Conservation (phyloP, 2,888 invertebrate species). For the Parnassius apollo region DNA sequence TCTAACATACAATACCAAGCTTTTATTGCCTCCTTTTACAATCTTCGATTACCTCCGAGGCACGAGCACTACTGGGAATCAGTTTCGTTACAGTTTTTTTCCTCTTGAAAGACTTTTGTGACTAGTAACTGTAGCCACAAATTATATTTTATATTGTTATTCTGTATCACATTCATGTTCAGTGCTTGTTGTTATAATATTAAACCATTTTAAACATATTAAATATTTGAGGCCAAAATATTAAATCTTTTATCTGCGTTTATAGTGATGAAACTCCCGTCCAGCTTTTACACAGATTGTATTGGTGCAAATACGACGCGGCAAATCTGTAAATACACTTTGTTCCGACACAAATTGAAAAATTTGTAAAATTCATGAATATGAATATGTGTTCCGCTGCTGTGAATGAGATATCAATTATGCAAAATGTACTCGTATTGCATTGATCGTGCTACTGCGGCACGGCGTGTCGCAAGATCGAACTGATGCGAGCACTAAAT, state of each 20-base stretch:
- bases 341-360: conserved; percentile 71
- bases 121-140: conserved; percentile 54
- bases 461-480: conserved; percentile 37
- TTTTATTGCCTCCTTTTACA: conserved; percentile 81
- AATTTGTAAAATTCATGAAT: conserved; percentile 77
- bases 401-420: conserved; percentile 77
- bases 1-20: conserved; percentile 79
- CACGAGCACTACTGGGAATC: conserved; percentile 72
- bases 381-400: conserved; percentile 72
- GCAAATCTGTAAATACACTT: conserved; percentile 70
- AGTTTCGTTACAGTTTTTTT: conserved; percentile 75
- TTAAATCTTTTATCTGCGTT: conserved; percentile 47
- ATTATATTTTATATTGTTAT: conserved; percentile 38
- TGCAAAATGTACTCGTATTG: conserved; percentile 72
- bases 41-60: conserved; percentile 79
- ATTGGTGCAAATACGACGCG: conserved; percentile 65
- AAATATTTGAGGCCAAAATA: not conserved
- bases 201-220: no score
- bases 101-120: conserved; percentile 65
- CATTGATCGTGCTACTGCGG: conserved; percentile 55
- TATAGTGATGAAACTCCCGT: conserved; percentile 44
- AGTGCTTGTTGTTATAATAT: no score
- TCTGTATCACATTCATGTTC: no score
- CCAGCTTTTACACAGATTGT: conserved; percentile 70
- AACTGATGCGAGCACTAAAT: conserved; percentile 40